Base-by-base conservation (phyloP, 2,888 invertebrate species). In the Syrphus vitripennis region DNA sequence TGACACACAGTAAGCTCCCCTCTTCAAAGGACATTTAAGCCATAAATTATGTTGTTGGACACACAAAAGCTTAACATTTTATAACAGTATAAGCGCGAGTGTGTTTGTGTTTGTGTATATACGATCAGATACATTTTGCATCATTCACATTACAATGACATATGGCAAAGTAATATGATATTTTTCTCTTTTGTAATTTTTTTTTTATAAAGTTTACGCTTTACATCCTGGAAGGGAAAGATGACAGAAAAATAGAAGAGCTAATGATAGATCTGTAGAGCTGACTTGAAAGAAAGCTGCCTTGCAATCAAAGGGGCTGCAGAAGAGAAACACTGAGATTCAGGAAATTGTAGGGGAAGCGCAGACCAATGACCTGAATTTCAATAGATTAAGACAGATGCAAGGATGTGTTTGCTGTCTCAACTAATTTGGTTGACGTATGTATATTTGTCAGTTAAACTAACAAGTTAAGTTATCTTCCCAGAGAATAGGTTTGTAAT, bases 31-130 rank as follows among this genome's bases (percentile, higher is more conserved):
- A 86, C 86, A 86, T 86, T 86, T 86, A 82, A 86, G 86, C 70
- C 82, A 86, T 86, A 86, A 82, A 82, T 82, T 86, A 82, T 82
- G 86, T 82, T 86, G 86, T 86, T 82, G 82, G 86, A 78, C 86
- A 86, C 29, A 86, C 82, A 86, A 86, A 82, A 65, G 71, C 53
- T 53, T 37, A 29, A 59, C 19, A 55, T 70, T 55, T 42, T 42
- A 45, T 42, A 14, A 29, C 24, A 29, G 53, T 45, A 53, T 40
- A 21, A 29, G n/a, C 12, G 9, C 12, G 10, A 16, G 16, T 1
- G 16, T 29, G 26, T 40, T 19, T 53, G 50, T 29, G n/a, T 19
- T n/a, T 24, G 21, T 34, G 16, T 50, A n/a, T 69, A 5, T 53
- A 21, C 14, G 29, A 40, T 40, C 24, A 70, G 9, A 67, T 67